Base-by-base conservation (phyloP, 2,888 invertebrate genomes). In the Diaprepes abbreviatus region DNA sequence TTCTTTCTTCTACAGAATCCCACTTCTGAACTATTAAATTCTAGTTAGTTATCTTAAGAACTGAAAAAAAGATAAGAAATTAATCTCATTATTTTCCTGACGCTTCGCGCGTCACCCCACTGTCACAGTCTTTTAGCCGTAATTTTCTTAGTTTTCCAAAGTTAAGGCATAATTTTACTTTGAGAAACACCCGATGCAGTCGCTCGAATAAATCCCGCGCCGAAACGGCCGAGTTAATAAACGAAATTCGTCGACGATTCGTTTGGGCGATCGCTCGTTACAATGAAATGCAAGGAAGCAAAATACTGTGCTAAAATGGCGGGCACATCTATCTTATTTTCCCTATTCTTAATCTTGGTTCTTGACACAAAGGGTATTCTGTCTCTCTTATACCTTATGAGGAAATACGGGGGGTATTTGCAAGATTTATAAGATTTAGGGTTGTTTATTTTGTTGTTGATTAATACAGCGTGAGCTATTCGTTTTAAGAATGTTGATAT, bases 81-180 rank as follows among this genome's bases (percentile, higher is more conserved):
- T n/a, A n/a, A 36, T 36, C 7, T 16, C 1, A 33, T 35, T 1
- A 12, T 38, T 28, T 14, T 58, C 57, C 2, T 43, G 10, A 31
- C 12, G 6, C 9, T 14, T 12, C 12, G 2, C 12, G 21, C 31
- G 28, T 16, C 48, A 50, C 50, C 16, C 33, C 45, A 19, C 60
- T 40, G 45, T 48, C 63, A 36, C 58, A 17, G 62, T 58, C 38
- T 36, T 74, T 69, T 66, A 73, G 74, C 74, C 75, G 79, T 82
- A 82, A 83, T 83, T 82, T 83, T 82, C 82, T 80, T 77, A 82
- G 81, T 82, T 82, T 82, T 80, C 79, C 79, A 79, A 83, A 82
- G 81, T 82, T 81, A 78, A 80, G 77, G 79, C 79, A 81, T 81
- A 82, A 83, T 83, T 83, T 83, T 83, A 82, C 83, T 83, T 82